Evolutionary conservation across 37 sponge, comb jelly and placozoan species (phyloP), one percentile per base, ranked within the genome.

Genomic region (Axinella damicornis): DNA sequence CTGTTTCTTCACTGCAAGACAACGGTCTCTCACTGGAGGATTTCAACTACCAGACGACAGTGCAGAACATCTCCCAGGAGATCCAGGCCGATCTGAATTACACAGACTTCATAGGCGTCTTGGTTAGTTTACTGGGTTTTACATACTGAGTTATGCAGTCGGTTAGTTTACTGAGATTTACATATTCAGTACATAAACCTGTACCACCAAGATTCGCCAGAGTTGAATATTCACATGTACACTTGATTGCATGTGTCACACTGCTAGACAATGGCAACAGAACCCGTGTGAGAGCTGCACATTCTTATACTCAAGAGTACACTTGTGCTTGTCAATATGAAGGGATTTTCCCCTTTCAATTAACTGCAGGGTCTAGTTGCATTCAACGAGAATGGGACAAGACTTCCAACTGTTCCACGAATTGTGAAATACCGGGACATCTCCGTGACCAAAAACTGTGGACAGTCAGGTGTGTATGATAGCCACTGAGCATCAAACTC

Each of bases 341-440:
- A n/a, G n/a, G 62, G 12, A 27, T 61, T 22, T 6, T 14, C 13
- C n/a, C 5, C 16, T 27, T n/a, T 19, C 53, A n/a, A n/a, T n/a
- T n/a, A 34, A 19, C 37, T 27, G 14, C 62, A 88, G 89, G 89
- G 89, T 53, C 15, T 30, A 27, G 89, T 89, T 4, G 13, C 24
- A 27, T 83, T 83, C 52, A 46, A 89, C 72, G 62, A 57, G 31
- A 71, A 78, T 71, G 89, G 89, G 14, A 78, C 84, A 37, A 59
- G 89, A 15, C 28, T 27, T 9, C 53, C 61, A 64, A 12, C 65
- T 12, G 2, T 15, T 17, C 67, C 73, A 46, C 40, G 65, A 24
- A 66, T 89, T 18, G 17, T 83, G 27, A 52, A 83, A 78, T 89
- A 89, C 76, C 34, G 89, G 15, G 37, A 56, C 27, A 15, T 16